Evolutionary conservation across 1,140 invertebrate species (phyloP), one percentile per base, ranked within the genome.

Genomic region (Wasmannia auropunctata): DNA sequence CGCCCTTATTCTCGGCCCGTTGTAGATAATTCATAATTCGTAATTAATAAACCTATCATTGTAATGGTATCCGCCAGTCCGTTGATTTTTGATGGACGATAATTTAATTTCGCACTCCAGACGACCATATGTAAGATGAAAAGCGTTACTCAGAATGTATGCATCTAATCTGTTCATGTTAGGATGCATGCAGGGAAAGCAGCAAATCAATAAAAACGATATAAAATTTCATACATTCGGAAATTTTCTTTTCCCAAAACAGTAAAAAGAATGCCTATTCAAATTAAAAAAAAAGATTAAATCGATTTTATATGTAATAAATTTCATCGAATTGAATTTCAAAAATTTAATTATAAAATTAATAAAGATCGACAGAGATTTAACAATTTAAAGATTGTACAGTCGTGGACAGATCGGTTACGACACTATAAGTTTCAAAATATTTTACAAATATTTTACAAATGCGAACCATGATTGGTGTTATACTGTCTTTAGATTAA

Each of bases 141-240:
- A 92, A 37, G 77, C 86, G 92, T 91, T 93, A 92, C 86, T 94
- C 92, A 90, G 91, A 93, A 90, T 93, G 94, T 91, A 92, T 94
- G 88, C 93, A 95, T 92, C 93, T 93, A 92, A 94, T 94, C 92
- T 94, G 93, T 95, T 95, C 88, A 94, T 95, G 94, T 95, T 95
- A 93, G 86, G 94, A 94, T 95, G 94, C 92, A 92, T 95, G 90
- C 94, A 85, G 88, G 87, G 86, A 91, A 92, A 92, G 89, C 91
- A 92, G 89, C 88, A 91, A 65, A 93, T 94, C 92, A 94, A 94
- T 94, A 94, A 93, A 94, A 93, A 87, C 81, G 81, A 93, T 93
- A 92, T 89, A 91, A 93, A 93, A 93, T 79, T 87, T 80, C 54
- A 87, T 84, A 28, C 7, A 58, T 63, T 62, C 34, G 6, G 25